These are phyloP conservation scores for Heliconius eleuchia DNA, from an alignment of 1,140 invertebrate genomes.

Conservation along the genomic window DNA sequence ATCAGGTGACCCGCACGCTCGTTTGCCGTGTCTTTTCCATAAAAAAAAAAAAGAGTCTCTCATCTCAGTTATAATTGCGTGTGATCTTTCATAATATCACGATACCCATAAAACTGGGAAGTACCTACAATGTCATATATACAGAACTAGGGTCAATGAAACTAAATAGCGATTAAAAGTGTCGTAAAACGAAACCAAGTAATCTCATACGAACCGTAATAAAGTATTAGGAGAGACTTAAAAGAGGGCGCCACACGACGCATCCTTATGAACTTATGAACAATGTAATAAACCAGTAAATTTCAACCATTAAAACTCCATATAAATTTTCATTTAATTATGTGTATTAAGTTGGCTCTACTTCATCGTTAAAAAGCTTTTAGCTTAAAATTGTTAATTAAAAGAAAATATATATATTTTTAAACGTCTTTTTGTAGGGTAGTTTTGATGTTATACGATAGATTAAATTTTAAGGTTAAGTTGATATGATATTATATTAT, in stretches of 20 bases:
- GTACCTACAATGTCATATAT: slow-evolving; percentile 20
- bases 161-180: slow-evolving; percentile 66
- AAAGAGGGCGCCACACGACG: slow-evolving; percentile 34
- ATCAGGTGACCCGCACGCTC: no score
- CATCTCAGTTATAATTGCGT: slow-evolving; percentile 11
- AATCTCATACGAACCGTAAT: slow-evolving; percentile 64
- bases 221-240: slow-evolving; percentile 58
- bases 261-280: slow-evolving; percentile 39
- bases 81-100: slow-evolving; percentile 9
- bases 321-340: slow-evolving; percentile 20
- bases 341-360: slow-evolving; percentile 15
- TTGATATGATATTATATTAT: no score
- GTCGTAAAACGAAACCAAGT: slow-evolving; percentile 60
- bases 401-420: slow-evolving; percentile 7
- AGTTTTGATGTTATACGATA: no score
- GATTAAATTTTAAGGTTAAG: no score
- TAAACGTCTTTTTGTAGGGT: background rate
- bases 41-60: background rate
- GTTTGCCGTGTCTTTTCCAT: no score
- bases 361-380: slow-evolving; percentile 20
- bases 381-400: slow-evolving; percentile 11
- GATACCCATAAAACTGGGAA: slow-evolving; percentile 22
- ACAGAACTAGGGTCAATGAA: slow-evolving; percentile 44
- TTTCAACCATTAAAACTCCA: slow-evolving; percentile 30
- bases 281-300: slow-evolving; percentile 36